A percentile compares a stretch with the other conserved stretches of the same genome.
phyloP scores from a whole-genome alignment of 2,113 vertebrate species.

The Leptosomus discolor region DNA sequence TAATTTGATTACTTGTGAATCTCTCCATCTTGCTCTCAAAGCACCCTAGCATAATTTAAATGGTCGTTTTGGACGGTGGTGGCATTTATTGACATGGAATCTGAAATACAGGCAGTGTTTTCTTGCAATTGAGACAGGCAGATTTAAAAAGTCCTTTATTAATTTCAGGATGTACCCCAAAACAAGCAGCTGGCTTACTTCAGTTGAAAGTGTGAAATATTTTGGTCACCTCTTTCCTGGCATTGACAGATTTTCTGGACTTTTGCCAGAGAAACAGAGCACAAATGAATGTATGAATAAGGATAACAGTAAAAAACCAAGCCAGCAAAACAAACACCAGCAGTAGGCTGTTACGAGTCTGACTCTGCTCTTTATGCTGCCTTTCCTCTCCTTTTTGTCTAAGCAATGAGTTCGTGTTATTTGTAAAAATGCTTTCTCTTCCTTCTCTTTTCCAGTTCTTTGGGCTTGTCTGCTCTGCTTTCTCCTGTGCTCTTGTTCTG shows the following conservation, averaged over 20 bases:
- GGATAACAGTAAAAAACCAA: neutral
- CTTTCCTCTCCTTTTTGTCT: neutral
- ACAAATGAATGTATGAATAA: neutral
- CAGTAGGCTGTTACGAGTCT: neutral
- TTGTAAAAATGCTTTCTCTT: neutral
- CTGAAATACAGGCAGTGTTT: neutral
- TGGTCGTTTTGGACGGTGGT: neutral
- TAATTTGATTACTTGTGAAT: slow-evolving; percentile 10
- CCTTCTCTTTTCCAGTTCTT: neutral
- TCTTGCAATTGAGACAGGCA: neutral
- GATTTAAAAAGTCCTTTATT: neutral
- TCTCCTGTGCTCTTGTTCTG: neutral
- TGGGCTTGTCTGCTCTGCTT: neutral
- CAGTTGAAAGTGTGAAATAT: neutral
- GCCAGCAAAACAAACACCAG: neutral
- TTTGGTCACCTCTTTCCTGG: slow-evolving; percentile 4
- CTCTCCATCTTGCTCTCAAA: neutral
- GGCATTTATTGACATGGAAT: neutral
- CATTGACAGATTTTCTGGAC: neutral
- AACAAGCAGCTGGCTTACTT: slow-evolving; percentile 13
- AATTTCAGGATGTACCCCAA: neutral
- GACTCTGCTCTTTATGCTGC: neutral
- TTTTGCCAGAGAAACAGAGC: neutral
- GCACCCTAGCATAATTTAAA: neutral
- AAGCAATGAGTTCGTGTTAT: neutral